Base-by-base conservation (phyloP, 1,140 invertebrate species). In the Aphidius gifuensis region DNA sequence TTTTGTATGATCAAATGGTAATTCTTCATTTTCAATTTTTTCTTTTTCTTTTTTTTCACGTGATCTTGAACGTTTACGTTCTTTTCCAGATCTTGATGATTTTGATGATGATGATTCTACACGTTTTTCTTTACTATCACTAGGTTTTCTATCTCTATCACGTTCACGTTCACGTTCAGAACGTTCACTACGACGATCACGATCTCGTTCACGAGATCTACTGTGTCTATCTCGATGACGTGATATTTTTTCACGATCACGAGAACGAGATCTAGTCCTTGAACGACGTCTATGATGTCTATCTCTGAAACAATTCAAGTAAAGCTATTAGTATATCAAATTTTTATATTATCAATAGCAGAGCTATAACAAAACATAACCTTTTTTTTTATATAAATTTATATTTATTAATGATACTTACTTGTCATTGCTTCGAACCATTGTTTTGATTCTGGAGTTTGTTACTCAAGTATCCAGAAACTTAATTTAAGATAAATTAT, bases 1-100 rank as follows among this genome's bases (percentile, higher is more conserved):
- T 77, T 88, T 87, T 45, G 88, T 86, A 46, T 87, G 86, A 73
- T 91, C 87, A 78, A 90, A 92, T 9, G 83, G 78, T 66, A 83
- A 77, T 60, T 84, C 82, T 65, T 76, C 80, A 58, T 85, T 83
- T 39, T 81, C 77, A 67, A 84, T 79, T 63, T 88, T 85, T 64
- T 85, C 64, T 42, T 64, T 81, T 72, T 89, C 88, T 60, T 82
- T 81, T 62, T 78, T 72, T 44, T 82, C 80, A n/a, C 78, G 66
- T 0, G 80, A 82, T 38, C 77, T 69, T 6, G 80, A 80, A 60
- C 80, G 68, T 23, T 81, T 82, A 0, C 75, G 69, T 46, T 82
- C 79, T 75, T 80, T 81, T 50, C 68, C 74, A 8, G 76, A 81
- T 11, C 79, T 70, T 23, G 78, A 80, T n/a, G 77, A 80, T 72